Base-by-base conservation (phyloP, 2,797 vertebrate genomes). In the Gymnothorax javanicus region DNA sequence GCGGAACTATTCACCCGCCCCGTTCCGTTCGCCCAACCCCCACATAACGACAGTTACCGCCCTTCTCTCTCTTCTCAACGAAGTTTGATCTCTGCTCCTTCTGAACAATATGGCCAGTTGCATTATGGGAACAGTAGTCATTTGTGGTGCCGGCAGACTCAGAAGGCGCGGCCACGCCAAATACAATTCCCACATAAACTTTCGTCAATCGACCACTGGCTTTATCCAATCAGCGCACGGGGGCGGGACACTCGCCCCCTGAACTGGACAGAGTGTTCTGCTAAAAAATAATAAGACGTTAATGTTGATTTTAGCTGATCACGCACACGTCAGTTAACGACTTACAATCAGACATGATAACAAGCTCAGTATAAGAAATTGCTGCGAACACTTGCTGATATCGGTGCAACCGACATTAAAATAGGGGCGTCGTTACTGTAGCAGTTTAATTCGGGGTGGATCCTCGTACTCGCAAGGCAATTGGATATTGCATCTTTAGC, bases 371-470 rank as follows among this genome's bases (percentile, higher is more conserved):
- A 60, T 89, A 87, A 87, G 91, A 87, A 89, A 91, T 91, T 88
- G 90, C 90, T 91, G 90, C 87, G 89, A 90, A 90, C 87, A 87
- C 71, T 23, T 20, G 20, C 17, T 23, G 58, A 12, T 43, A 33
- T n/a, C 25, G 20, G 71, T 83, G 83, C 9, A 77, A 85, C 87
- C 67, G 88, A 86, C 82, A 52, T 60, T 60, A 84, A 56, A 83
- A 59, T 87, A 83, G 84, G 86, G 86, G 82, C 67, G 83, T 59
- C 85, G 84, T 84, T 94, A 94, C 93, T 94, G 93, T 95, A 93
- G 93, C 93, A 95, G 95, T 95, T 95, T 96, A 95, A 96, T 96
- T 96, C 93, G 92, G 92, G 96, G 95, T 94, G 95, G 96, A 94
- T 95, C 95, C 93, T 93, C 27, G 89, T 93, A 92, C 94, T 91